Evolutionary conservation across 1,140 invertebrate genomes (phyloP), one percentile per base, ranked within the genome.

Genomic region (Glomeris maerens): DNA sequence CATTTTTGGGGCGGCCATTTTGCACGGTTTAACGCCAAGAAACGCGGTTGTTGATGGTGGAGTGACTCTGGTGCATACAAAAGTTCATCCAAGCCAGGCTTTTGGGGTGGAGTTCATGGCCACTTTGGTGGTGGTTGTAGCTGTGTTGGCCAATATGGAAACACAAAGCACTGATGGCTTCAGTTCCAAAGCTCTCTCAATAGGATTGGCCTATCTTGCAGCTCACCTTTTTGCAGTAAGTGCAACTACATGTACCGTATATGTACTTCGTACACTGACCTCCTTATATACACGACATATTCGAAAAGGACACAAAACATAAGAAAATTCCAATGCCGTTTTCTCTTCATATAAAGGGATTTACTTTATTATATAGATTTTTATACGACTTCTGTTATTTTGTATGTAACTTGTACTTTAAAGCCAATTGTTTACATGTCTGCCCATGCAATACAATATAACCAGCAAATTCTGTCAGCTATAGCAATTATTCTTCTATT

Each of bases 151-250:
- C 7, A 58, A 54, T 39, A 44, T 52, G 47, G 60, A 62, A 23
- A 50, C 53, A 7, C 31, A 50, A 2, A 74, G 87, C n/a, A n/a
- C n/a, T 41, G 76, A 66, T 27, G 88, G 93, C 64, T 70, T 88
- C 26, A 88, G 89, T 20, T 90, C 86, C 7, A 81, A 78, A 2
- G 83, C 91, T 0, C 31, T 60, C 2, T 54, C 69, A 2, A 66
- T 76, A 7, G 80, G 83, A 60, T 71, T 76, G 28, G 56, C 78
- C 0, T 70, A 73, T 1, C 78, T 78, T 0, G 65, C 63, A 1
- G 66, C 79, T 3, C 60, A 83, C 3, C 66, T 77, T 1, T 64
- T 81, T 3, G 65, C 80, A 26, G 74, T 75, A 50, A 75, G 80
- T 76, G 20, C 5, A 5, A 7, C 5, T 42, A 5, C 4, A 42